These are phyloP conservation scores for Karalla daura DNA, from an alignment of 2,797 vertebrate genomes.

Conservation along the genomic window DNA sequence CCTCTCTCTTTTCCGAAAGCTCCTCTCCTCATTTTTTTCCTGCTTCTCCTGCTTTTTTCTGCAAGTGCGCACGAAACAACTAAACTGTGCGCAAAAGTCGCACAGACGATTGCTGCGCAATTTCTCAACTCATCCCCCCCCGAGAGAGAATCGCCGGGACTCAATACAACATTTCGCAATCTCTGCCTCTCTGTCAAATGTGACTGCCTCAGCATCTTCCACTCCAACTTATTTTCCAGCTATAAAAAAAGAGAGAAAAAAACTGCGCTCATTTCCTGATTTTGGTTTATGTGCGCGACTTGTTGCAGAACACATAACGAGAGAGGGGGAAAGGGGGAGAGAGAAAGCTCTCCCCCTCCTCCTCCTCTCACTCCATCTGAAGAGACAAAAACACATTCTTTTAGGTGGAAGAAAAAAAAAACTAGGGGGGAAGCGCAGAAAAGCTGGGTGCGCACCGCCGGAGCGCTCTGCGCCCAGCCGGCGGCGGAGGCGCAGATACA, in stretches of 20 bases:
- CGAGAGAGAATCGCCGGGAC: too few relatives aligned
- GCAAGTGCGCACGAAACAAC: conserved; percentile 53
- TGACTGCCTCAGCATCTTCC: conserved; percentile 79
- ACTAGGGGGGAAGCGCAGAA: conserved; percentile 49
- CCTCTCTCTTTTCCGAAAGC: conserved; percentile 58
- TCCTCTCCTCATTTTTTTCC: conserved; percentile 51
- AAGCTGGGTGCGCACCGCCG: conserved; percentile 13
- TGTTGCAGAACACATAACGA: conserved; percentile 6
- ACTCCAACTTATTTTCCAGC: conserved; percentile 51
- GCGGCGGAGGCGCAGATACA: too few relatives aligned
- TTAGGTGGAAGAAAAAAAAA: conserved; percentile 51
- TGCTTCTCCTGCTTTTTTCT: conserved; percentile 52
- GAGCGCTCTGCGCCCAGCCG: conserved; percentile 18
- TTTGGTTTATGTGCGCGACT: conserved; percentile 28
- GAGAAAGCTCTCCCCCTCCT: conserved; percentile 41
- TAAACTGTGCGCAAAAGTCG: conserved; percentile 42
- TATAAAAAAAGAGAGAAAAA: too few relatives aligned
- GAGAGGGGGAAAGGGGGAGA: not conserved
- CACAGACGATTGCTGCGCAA: conserved; percentile 2
- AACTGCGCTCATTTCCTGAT: conserved; percentile 57
- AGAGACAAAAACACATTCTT: conserved; percentile 77
- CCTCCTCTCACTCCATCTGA: conserved; percentile 78
- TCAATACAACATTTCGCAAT: conserved; percentile 69
- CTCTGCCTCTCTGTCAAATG: conserved; percentile 69
- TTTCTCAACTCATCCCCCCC: not conserved